Percentiles rank a stretch among this genome's conserved stretches.
Conservation (phyloP, 2,888 invertebrate species). For the Nymphalis polychloros region DNA sequence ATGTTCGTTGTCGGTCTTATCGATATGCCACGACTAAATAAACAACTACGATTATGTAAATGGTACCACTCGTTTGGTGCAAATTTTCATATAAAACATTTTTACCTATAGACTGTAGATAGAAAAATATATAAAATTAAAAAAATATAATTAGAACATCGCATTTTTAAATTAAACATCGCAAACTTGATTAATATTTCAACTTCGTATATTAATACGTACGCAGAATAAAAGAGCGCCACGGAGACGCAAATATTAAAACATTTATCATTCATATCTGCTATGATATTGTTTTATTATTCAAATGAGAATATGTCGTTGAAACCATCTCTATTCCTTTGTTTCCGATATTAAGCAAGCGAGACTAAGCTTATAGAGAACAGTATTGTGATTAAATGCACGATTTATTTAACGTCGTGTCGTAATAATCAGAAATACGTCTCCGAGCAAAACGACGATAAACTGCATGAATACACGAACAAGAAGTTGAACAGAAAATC, state of each 20-base stretch:
- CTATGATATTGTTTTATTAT: slow-evolving; percentile 35
- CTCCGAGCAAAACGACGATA: background rate
- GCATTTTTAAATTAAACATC: background rate
- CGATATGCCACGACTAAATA: background rate
- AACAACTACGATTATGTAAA: background rate
- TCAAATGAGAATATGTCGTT: slow-evolving; percentile 26
- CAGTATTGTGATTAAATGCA: slow-evolving; percentile 1
- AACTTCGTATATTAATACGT: slow-evolving; percentile 3
- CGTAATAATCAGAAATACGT: background rate
- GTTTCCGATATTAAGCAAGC: slow-evolving; percentile 1
- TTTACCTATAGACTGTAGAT: too few species aligned
- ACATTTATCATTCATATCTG: slow-evolving; percentile 24
- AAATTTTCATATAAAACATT: too few species aligned
- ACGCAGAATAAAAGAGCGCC: slow-evolving; percentile 10
- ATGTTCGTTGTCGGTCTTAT: too few species aligned
- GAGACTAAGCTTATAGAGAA: background rate
- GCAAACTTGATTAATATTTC: background rate
- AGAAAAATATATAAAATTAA: background rate
- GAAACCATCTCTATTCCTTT: slow-evolving; percentile 6
- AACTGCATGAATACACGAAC: background rate
- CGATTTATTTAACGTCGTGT: background rate
- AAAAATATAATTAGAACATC: background rate
- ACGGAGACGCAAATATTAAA: slow-evolving; percentile 17
- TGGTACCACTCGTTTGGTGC: too few species aligned
- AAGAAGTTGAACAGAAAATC: background rate